Base-by-base conservation (phyloP, 2,888 invertebrate species). In the Phyllotreta striolata region DNA sequence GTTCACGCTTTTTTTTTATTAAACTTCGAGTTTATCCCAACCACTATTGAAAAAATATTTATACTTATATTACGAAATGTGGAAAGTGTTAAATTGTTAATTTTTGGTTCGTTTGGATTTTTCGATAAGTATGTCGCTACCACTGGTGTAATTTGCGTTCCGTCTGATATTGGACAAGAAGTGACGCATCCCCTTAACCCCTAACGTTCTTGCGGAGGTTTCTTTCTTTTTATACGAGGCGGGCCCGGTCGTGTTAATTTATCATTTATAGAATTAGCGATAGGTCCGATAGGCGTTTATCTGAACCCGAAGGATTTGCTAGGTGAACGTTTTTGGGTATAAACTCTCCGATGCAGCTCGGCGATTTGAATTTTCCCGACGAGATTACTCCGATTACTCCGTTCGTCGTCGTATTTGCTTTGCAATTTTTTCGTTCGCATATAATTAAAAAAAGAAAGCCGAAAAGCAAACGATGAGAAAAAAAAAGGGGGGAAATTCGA, bases 171-270 rank as follows among this genome's bases (percentile, higher is more conserved):
- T 57, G 57, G 57, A 46, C 63, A 63, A 57, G 24, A 24, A 24
- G 57, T 63, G 63, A 63, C 63, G 63, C 57, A 52, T 57, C 57
- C 43, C n/a, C 41, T 40, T 58, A 58, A 58, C 62, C 49, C 57
- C 43, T 54, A 46, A 49, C 46, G 38, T 57, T 51, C 37, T 59
- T 41, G 34, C 51, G n/a, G 57, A 46, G 57, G 57, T 57, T 47
- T 46, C 41, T 24, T 49, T 39, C 47, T 58, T 59, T 59, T 59
- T 52, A 24, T 24, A 43, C 13, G 24, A 52, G 43, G n/a, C n/a
- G n/a, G 40, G 13, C 43, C 3, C 34, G 52, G 41, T 14, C 13
- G 43, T 41, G 51, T 59, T 51, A 59, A 59, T 52, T 52, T 59
- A 59, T 52, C 52, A 52, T 52, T 52, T 52, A 37, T n/a, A n/a